Evolutionary conservation across 2,888 invertebrate genomes (phyloP), one percentile per base, ranked within the genome.

Genomic region (Ypsolopha scabrella): DNA sequence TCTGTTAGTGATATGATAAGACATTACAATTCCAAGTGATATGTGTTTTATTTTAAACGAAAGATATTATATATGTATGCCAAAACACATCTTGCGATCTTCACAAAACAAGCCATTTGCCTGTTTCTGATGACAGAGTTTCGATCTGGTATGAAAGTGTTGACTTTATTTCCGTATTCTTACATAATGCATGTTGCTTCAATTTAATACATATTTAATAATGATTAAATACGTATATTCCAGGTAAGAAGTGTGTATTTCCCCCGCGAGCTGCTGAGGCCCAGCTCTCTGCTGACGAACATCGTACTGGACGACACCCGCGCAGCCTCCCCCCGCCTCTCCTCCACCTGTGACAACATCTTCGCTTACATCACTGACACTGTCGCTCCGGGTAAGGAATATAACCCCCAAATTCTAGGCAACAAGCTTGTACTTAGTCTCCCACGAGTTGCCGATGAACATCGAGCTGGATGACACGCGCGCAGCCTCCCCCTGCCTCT

Each of bases 351-450:
- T 63, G 94, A 95, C 65, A 89, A 93, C 60, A 90, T 93, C 10
- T 93, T 92, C 65, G 90, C 92, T 0, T 95, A 95, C 74, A 93
- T 95, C 61, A 90, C 90, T 34, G 95, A 95, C 68, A 94, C 94
- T 1, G 92, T 93, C 35, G 93, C 93, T 53, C 93, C 94, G 63
- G 94, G 94, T 92, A 72, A 64, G 53, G 11, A 24, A 24, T 24
- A 24, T 24, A 24, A 24, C 4, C 24, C 24, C 4, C 24, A 24
- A 24, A 4, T 11, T 41, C 8, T 73, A 86, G 86, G 85, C 80
- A 14, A 77, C 91, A 48, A 90, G 91, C 53, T 89, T 94, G 24
- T 90, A 92, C 57, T 93, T n/a, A n/a, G n/a, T 95, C 68, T 95
- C 95, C 0, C 85, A 89, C 7, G 90, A 93, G 69, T 89, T 95